Percentiles rank a stretch among this genome's conserved stretches.
These are phyloP conservation scores for Leptinotarsa tumamoca DNA, from an alignment of 2,888 invertebrate species.

Conservation along the genomic window DNA sequence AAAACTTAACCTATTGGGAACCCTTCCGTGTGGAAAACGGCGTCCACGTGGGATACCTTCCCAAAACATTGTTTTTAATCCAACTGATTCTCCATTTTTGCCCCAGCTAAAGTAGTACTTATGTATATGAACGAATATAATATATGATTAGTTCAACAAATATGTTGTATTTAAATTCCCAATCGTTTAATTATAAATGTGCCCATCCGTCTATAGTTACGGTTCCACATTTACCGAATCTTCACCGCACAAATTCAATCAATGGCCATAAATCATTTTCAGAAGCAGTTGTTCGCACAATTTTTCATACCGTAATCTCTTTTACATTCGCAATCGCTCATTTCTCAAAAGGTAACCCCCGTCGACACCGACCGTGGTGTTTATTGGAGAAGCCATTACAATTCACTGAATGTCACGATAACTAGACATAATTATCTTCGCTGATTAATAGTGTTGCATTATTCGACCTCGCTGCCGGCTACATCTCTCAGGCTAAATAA, in stretches of 20 bases:
- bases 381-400: slow-evolving; percentile 39
- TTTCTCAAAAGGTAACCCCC: slow-evolving; percentile 11
- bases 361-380: slow-evolving; percentile 25
- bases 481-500: slow-evolving; percentile 50
- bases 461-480: slow-evolving; percentile 48
- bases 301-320: slow-evolving; percentile 4
- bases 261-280: not conserved
- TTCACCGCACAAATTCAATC: not conserved
- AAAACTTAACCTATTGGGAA: no score
- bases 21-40: no score
- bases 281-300: slow-evolving; percentile 1
- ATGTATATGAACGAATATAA: no score
- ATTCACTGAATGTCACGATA: slow-evolving; percentile 50
- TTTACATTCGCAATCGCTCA: slow-evolving; percentile 13
- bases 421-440: slow-evolving; percentile 56
- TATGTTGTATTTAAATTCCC: no score
- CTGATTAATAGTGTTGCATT: slow-evolving; percentile 57
- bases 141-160: no score
- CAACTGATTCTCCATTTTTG: no score
- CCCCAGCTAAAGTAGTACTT: no score
- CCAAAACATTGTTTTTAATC: no score
- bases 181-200: not conserved
- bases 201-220: not conserved
- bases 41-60: no score
- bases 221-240: not conserved